Conservation (phyloP, 2,797 vertebrate species). For the Limosa lapponica region DNA sequence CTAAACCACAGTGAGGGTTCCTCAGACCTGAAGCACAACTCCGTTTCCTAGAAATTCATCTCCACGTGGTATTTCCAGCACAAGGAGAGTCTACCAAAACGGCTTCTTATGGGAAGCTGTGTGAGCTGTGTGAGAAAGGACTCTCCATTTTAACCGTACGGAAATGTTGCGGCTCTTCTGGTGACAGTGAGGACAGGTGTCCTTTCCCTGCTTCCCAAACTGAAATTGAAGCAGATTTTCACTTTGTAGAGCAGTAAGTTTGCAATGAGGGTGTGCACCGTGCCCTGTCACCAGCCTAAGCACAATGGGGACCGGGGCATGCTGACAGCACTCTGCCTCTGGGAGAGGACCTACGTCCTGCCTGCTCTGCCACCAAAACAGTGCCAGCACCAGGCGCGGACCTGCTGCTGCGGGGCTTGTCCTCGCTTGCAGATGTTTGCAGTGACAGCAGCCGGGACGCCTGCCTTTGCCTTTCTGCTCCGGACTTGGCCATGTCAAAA, state of each 20-base stretch:
- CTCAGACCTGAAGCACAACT: not conserved
- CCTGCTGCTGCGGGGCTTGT: not conserved
- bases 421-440: not conserved
- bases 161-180: not conserved
- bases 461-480: not conserved
- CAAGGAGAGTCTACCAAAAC: not conserved
- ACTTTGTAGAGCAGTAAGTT: not conserved
- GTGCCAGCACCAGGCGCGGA: rapidly evolving
- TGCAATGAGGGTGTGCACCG: rapidly evolving
- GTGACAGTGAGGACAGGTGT: not conserved
- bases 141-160: not conserved
- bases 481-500: rapidly evolving
- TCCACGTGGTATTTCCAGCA: not conserved
- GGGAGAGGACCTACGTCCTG: not conserved
- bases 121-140: not conserved
- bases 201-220: not conserved
- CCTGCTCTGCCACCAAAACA: rapidly evolving
- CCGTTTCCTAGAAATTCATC: not conserved
- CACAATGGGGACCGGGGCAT: rapidly evolving
- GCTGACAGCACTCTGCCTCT: not conserved
- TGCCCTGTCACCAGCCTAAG: not conserved
- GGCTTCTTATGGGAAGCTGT: not conserved
- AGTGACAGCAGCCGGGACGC: rapidly evolving
- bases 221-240: not conserved
- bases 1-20: not conserved